phyloP scores from a whole-genome alignment of 2,888 invertebrate genomes.

The Caenorhabditis imperialis region DNA sequence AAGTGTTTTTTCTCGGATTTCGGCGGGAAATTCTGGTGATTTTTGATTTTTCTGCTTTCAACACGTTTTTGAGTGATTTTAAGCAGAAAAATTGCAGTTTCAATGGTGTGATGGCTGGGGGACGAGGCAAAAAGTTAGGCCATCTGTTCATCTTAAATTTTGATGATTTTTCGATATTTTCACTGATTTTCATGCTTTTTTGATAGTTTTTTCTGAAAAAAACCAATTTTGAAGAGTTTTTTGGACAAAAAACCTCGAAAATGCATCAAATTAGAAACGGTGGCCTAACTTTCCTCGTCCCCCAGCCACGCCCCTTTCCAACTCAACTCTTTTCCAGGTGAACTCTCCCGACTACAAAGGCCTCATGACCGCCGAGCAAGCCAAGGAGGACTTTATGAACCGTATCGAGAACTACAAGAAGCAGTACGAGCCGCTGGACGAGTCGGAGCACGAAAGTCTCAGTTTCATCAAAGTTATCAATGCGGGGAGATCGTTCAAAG shows the following conservation, averaged over 20 bases:
- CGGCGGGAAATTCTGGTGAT: too few species aligned
- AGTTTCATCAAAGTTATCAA: constrained; percentile 80
- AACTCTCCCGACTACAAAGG: constrained; percentile 94
- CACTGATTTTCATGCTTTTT: too few species aligned
- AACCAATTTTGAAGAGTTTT: not conserved
- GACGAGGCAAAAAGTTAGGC: too few species aligned
- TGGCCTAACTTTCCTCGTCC: not conserved
- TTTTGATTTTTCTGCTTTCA: too few species aligned
- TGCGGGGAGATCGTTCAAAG: constrained; percentile 80
- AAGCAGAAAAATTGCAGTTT: too few species aligned
- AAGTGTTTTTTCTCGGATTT: too few species aligned
- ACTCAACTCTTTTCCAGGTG: too few species aligned
- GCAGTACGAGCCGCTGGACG: constrained; percentile 85
- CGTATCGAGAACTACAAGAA: constrained; percentile 93
- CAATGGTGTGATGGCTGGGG: too few species aligned
- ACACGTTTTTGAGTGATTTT: too few species aligned
- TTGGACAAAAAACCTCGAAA: not conserved
- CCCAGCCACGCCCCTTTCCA: not conserved
- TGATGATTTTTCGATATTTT: not conserved
- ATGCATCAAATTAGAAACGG: too few species aligned
- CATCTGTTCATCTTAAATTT: too few species aligned
- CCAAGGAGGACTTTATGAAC: constrained; percentile 89
- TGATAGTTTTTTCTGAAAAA: too few species aligned
- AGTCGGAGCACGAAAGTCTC: constrained; percentile 45
- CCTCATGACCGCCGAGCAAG: constrained; percentile 87